Evolutionary conservation across 2,888 invertebrate species (phyloP), one percentile per base, ranked within the genome.

Genomic region (Cacoxenus indagator): DNA sequence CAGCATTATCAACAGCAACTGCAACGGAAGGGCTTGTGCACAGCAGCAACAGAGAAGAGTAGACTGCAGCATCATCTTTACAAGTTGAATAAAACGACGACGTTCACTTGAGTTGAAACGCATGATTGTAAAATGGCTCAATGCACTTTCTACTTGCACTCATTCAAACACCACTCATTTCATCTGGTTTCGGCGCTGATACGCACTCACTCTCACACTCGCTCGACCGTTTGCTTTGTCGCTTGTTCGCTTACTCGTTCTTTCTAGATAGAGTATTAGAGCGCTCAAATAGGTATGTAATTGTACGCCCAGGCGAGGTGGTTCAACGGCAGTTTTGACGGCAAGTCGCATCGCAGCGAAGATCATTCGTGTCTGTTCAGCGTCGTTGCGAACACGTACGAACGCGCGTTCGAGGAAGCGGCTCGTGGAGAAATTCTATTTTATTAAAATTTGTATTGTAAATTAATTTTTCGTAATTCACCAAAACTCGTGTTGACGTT

Each of bases 281-380:
- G 27, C 46, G 51, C 46, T 5, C 14, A 26, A 45, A 17, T 17
- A 19, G 62, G 45, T 57, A 43, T 11, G 14, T 17, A n/a, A 9
- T 17, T 24, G 46, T 1, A 14, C 6, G 46, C 3, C 0, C n/a
- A 46, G 27, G 37, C 43, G 45, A 54, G 46, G 55, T 61, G 46
- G 8, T 27, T 55, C 48, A 2, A 46, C 73, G n/a, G n/a, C n/a
- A 78, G 81, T 78, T 81, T 82, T 79, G 74, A 73, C 81, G 81
- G 78, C 74, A 76, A 77, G 78, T 77, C 66, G 74, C 73, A 65
- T 67, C 69, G 68, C 76, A 73, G 73, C 68, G 54, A 67, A 73
- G 69, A 76, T 81, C 76, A 83, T 84, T 83, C 84, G 83, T 80
- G 70, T 78, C 76, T 76, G 74, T 64, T 67, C 73, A 73, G 73